Conservation (phyloP, 2,888 invertebrate species). For the Eupeodes luniger region DNA sequence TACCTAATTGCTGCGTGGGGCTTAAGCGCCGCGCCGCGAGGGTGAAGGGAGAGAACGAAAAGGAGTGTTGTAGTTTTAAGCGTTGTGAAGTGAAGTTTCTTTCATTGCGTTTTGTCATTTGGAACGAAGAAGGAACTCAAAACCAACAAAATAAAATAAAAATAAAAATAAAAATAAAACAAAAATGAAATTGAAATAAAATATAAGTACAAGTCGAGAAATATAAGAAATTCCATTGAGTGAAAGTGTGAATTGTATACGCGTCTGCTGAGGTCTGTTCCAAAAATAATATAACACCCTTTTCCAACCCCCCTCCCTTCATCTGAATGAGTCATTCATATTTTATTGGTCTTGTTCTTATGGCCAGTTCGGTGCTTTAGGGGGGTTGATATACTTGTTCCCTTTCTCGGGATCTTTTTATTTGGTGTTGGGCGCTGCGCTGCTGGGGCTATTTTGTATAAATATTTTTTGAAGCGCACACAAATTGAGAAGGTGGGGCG, state of each 20-base stretch:
- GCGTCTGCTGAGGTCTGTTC: conserved; percentile 28
- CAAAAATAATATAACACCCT: not conserved
- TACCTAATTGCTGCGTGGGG: too few species aligned
- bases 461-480: conserved; percentile 22
- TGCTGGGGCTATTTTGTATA: conserved; percentile 30
- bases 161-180: not conserved
- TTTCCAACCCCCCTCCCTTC: not conserved
- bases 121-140: not conserved
- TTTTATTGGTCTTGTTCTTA: conserved; percentile 35
- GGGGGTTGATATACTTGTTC: not conserved
- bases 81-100: conserved; percentile 20
- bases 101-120: conserved; percentile 45
- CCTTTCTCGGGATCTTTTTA: not conserved
- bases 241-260: conserved; percentile 56
- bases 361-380: not conserved
- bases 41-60: not conserved
- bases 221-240: not conserved
- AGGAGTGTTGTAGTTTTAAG: conserved; percentile 18
- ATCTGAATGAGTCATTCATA: conserved; percentile 60
- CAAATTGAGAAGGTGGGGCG: not conserved
- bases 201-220: not conserved
- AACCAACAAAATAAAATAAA: not conserved
- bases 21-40: too few species aligned
- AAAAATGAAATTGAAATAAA: not conserved
- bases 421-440: not conserved